These are phyloP conservation scores for Acleris laterana DNA, from an alignment of 2,888 invertebrate species.

Conservation along the genomic window DNA sequence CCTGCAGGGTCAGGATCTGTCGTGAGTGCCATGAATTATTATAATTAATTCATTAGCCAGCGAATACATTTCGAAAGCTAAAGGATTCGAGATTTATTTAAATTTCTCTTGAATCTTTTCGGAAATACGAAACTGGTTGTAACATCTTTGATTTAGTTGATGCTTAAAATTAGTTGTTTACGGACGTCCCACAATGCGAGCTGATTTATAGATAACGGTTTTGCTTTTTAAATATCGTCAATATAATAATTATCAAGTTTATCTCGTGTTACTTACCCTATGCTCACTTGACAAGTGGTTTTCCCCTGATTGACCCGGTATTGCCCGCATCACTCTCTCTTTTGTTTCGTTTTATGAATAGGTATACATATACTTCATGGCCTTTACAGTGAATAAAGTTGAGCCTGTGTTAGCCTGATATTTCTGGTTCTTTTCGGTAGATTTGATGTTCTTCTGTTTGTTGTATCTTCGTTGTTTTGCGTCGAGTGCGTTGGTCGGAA, in stretches of 20 bases:
- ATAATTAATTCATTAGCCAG: constrained; percentile 32
- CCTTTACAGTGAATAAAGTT: not conserved
- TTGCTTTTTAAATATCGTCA: too few relatives aligned
- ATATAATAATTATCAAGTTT: not conserved
- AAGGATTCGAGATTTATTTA: constrained; percentile 28
- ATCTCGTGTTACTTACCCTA: not conserved
- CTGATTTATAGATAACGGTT: not conserved
- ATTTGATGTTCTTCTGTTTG: constrained; percentile 13
- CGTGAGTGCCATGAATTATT: constrained; percentile 26
- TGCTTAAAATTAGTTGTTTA: not conserved
- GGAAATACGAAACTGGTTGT: constrained; percentile 23
- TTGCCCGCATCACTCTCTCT: constrained; percentile 23
- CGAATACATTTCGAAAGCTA: constrained; percentile 31
- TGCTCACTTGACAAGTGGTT: constrained; percentile 6
- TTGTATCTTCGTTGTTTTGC: constrained; percentile 24
- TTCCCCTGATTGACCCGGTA: constrained; percentile 26
- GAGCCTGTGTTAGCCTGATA: not conserved
- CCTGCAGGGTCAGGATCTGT: constrained; percentile 26
- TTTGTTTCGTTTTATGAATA: constrained; percentile 16
- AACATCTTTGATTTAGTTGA: constrained; percentile 7
- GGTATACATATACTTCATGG: not conserved
- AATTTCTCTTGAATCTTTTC: constrained; percentile 25
- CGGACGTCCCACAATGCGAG: not conserved
- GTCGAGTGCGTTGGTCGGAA: constrained; percentile 25
- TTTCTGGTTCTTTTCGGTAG: constrained; percentile 10